Percentiles rank a stretch among this genome's conserved stretches.
phyloP scores from a whole-genome alignment of 2,888 invertebrate species.

The Ellobium chinense region DNA sequence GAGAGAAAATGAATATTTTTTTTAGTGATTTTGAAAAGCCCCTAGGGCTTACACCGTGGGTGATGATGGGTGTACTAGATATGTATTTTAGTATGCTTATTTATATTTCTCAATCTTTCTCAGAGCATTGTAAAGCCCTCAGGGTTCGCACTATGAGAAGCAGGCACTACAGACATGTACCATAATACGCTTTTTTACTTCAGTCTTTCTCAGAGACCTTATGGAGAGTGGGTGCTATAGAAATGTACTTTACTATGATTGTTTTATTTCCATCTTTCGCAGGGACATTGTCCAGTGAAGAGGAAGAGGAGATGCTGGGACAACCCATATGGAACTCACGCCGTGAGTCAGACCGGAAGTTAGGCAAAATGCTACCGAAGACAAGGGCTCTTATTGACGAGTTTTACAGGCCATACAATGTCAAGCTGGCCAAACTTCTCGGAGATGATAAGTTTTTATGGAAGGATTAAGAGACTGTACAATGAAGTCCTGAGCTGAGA shows the following conservation, averaged over 20 bases:
- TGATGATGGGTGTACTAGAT: no score
- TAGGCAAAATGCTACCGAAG: constrained; percentile 60
- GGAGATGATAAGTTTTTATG: constrained; percentile 42
- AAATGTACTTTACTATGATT: not conserved
- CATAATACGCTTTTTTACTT: no score
- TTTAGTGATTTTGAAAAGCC: no score
- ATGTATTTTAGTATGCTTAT: no score
- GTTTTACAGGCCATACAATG: constrained; percentile 64
- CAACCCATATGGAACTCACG: constrained; percentile 56
- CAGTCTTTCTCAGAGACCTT: not conserved
- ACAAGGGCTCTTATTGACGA: constrained; percentile 57
- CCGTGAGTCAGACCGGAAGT: constrained; percentile 52
- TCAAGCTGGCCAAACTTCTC: constrained; percentile 52
- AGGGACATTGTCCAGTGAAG: constrained; percentile 57
- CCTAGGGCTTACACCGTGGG: no score
- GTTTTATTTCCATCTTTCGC: constrained; percentile 12
- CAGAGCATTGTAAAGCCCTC: no score
- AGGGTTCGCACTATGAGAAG: no score
- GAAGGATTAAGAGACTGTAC: no score
- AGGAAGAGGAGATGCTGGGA: constrained; percentile 48
- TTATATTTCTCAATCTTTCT: no score
- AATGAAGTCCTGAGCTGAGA: no score
- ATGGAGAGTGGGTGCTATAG: not conserved
- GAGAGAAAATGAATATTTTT: no score
- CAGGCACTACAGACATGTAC: no score